phyloP scores from a whole-genome alignment of 2,113 vertebrate genomes.

The Indicator maculatus region DNA sequence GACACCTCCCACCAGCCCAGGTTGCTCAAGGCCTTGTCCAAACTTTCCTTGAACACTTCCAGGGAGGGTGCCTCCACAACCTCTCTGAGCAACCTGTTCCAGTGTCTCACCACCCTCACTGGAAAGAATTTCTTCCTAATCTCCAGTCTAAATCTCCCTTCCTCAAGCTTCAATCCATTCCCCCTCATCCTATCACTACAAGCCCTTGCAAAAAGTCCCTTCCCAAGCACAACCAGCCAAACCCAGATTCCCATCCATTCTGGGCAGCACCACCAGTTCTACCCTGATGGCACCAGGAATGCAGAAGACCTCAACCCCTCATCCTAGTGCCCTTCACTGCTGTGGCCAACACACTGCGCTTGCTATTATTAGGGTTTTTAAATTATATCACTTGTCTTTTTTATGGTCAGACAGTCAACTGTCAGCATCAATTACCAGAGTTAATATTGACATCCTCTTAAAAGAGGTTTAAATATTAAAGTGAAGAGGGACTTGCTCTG shows the following conservation, averaged over 20 bases:
- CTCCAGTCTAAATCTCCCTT: too few relatives aligned
- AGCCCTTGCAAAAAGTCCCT: too few relatives aligned
- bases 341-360: neutral
- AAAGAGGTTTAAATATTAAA: conserved; percentile 61
- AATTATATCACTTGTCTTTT: conserved; percentile 5
- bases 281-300: neutral
- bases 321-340: neutral
- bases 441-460: conserved; percentile 36
- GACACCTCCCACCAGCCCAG: too few relatives aligned
- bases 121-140: too few relatives aligned
- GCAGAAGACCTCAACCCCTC: neutral
- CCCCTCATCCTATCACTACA: too few relatives aligned
- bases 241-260: neutral
- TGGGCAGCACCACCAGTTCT: neutral
- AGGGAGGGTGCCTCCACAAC: too few relatives aligned
- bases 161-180: too few relatives aligned
- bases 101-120: too few relatives aligned
- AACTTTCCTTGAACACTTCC: too few relatives aligned
- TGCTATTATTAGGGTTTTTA: neutral
- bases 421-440: conserved; percentile 7
- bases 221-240: neutral
- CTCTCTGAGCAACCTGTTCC: too few relatives aligned
- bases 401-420: conserved; percentile 2
- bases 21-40: too few relatives aligned
- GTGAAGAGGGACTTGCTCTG: conserved; percentile 24